These are phyloP conservation scores for Aratinga solstitialis DNA, from an alignment of 2,797 vertebrate genomes.

Conservation along the genomic window DNA sequence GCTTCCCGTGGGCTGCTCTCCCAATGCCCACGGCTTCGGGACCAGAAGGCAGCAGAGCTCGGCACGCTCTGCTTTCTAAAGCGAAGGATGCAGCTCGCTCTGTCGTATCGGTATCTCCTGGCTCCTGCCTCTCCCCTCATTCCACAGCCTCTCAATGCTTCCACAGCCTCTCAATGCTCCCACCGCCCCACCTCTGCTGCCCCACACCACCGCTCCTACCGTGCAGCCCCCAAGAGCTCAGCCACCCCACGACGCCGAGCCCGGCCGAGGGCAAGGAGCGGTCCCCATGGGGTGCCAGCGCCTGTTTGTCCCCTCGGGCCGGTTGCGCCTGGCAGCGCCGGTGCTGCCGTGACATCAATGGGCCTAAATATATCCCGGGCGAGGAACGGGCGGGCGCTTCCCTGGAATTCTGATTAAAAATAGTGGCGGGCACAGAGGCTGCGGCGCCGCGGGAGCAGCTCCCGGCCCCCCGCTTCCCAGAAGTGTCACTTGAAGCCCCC, in stretches of 20 bases:
- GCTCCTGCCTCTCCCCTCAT: background rate
- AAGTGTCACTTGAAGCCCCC: constrained; percentile 50
- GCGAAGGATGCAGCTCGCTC: accelerated
- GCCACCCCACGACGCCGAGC: background rate
- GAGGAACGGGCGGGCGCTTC: constrained; percentile 79
- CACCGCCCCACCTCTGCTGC: background rate
- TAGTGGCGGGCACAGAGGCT: constrained; percentile 73
- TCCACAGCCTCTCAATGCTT: background rate
- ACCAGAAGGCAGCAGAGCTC: background rate
- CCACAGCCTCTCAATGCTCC: background rate
- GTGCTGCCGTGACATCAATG: constrained; percentile 63
- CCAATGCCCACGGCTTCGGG: accelerated
- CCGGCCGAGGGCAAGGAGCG: background rate
- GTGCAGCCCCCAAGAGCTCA: constrained; percentile 43
- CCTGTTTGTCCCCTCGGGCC: constrained; percentile 18
- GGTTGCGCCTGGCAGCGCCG: background rate
- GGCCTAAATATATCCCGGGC: constrained; percentile 71
- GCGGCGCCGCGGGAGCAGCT: background rate
- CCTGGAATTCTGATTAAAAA: constrained; percentile 89
- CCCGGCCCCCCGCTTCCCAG: background rate
- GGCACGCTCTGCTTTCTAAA: accelerated
- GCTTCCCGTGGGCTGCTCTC: background rate
- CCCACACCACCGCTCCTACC: background rate
- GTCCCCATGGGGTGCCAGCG: background rate
- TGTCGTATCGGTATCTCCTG: background rate